Evolutionary conservation across 2,113 vertebrate species (phyloP), one percentile per base, ranked within the genome.

Genomic region (Apeltes quadracus): DNA sequence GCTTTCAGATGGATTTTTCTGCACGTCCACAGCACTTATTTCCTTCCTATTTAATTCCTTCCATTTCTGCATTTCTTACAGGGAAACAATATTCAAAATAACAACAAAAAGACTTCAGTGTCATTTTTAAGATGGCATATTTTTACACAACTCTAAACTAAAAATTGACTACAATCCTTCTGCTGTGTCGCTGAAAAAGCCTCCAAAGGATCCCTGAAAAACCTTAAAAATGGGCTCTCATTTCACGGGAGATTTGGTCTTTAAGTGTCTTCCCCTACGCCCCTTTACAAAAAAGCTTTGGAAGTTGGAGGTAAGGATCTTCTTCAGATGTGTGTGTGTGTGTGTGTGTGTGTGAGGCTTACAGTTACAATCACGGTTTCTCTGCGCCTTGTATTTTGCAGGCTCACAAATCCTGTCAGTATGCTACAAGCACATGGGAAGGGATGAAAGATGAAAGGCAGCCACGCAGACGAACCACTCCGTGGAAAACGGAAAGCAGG

Each of bases 361-460:
- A 72, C 66, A 69, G 72, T 76, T 83, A 55, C 75, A 69, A 66
- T 65, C 53, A 44, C 75, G 69, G 77, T 74, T 86, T 75, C 75
- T 79, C 51, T 68, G 8, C 16, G 29, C 48, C 56, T 73, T 72
- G 54, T 64, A 62, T 83, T 84, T 78, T 81, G 72, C 4, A 84
- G 75, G 44, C 76, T 43, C 29, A 23, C 44, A 78, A 67, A n/a
- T n/a, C 41, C 75, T 66, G 87, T 83, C 79, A 75, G 64, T 70
- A n/a, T 55, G 72, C 64, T 56, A 23, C 68, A 72, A 87, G 75
- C 78, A 83, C 69, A 72, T 76, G 80, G 81, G 77, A 84, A n/a
- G 53, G 80, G 62, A 84, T 79, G 63, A 86, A 76, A 86, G 84
- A 83, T 90, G 78, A 88, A 84, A 88, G 36, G 77, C 81, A 76